These are phyloP conservation scores for Hypocryptadius cinnamomeus DNA, from an alignment of 2,113 vertebrate genomes.

Conservation along the genomic window DNA sequence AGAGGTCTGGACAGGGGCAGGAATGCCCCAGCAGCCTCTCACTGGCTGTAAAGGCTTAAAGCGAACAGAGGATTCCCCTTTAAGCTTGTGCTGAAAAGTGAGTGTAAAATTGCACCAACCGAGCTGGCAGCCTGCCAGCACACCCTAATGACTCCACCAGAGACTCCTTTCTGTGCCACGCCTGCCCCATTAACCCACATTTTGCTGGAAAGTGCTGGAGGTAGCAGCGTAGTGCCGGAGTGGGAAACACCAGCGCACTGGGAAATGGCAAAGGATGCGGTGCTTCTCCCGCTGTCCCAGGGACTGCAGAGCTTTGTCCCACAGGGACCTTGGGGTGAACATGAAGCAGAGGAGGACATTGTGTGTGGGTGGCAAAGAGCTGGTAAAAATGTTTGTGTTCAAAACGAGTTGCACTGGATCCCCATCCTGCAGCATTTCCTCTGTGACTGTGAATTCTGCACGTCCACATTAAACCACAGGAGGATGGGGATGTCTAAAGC, in stretches of 20 bases:
- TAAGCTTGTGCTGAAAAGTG: slow-evolving; percentile 14
- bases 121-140: slow-evolving; percentile 21
- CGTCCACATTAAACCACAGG: accelerated
- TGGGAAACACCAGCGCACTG: accelerated
- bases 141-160: slow-evolving; percentile 22
- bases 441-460: neutral
- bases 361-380: neutral
- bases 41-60: neutral
- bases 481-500: neutral
- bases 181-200: slow-evolving; percentile 48
- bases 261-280: neutral
- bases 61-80: neutral
- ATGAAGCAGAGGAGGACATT: neutral
- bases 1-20: neutral
- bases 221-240: neutral
- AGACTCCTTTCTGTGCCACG: slow-evolving; percentile 20
- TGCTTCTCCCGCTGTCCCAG: neutral
- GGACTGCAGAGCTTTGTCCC: neutral
- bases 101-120: slow-evolving; percentile 22
- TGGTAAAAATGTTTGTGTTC: neutral
- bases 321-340: neutral
- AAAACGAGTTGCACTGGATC: neutral
- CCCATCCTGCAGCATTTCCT: neutral
- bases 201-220: neutral
- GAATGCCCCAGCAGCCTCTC: neutral